These are phyloP conservation scores for Falco berigora DNA, from an alignment of 2,797 vertebrate genomes.

Conservation along the genomic window DNA sequence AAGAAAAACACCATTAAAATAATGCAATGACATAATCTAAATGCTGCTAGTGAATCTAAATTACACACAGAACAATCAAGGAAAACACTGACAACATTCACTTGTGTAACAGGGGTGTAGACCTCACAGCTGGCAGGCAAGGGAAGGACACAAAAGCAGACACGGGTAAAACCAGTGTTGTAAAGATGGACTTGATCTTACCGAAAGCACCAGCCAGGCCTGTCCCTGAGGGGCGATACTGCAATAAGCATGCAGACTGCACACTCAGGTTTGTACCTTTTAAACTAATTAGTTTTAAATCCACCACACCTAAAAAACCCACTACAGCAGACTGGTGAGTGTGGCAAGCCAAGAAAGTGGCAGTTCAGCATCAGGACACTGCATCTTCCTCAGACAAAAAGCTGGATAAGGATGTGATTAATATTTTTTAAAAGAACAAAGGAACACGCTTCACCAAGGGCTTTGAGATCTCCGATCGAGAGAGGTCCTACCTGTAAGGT, in stretches of 20 bases:
- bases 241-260: not conserved
- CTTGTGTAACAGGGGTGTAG: not conserved
- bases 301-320: not conserved
- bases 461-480: not conserved
- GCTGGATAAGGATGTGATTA: not conserved
- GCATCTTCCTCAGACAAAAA: not conserved
- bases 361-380: not conserved
- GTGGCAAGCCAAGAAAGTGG: not conserved
- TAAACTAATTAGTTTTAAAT: not conserved
- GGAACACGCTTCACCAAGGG: not conserved
- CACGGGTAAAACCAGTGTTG: not conserved
- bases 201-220: not conserved
- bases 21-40: conserved; percentile 6
- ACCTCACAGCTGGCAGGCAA: not conserved
- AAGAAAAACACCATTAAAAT: conserved; percentile 24
- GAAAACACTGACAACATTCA: not conserved
- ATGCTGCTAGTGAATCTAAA: not conserved
- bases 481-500: not conserved
- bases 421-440: not conserved
- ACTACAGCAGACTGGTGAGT: not conserved
- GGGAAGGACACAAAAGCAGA: not conserved
- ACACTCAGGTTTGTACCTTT: not conserved
- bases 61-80: not conserved
- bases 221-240: not conserved
- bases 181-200: not conserved